Percentiles rank a stretch among this genome's conserved stretches.
phyloP scores from a whole-genome alignment of 2,888 invertebrate species.

The Nymphalis urticae region DNA sequence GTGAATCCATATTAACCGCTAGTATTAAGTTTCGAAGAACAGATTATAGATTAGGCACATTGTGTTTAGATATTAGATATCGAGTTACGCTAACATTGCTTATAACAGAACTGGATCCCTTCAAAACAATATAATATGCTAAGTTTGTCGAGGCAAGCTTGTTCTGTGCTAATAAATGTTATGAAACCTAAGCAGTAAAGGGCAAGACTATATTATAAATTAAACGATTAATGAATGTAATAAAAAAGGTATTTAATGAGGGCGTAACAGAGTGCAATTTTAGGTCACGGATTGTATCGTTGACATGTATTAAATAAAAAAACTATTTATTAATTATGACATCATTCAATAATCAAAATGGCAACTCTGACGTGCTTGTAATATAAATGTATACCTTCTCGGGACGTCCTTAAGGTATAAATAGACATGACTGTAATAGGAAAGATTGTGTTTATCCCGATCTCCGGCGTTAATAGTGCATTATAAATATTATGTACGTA shows the following conservation, averaged over 20 bases:
- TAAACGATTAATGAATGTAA: background rate
- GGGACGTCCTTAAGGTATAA: constrained; percentile 11
- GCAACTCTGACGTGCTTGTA: background rate
- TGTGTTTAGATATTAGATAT: constrained; percentile 20
- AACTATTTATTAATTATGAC: background rate
- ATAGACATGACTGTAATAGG: constrained; percentile 11
- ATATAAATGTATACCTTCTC: background rate
- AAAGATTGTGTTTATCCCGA: constrained; percentile 23
- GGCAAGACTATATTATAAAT: constrained; percentile 4
- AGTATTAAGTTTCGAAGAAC: constrained; percentile 30
- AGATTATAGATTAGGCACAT: constrained; percentile 37
- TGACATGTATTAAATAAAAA: background rate
- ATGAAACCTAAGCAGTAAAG: constrained; percentile 4
- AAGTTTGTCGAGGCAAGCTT: constrained; percentile 6
- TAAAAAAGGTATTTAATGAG: constrained; percentile 1
- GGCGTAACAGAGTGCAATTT: background rate
- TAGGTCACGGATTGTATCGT: constrained; percentile 2
- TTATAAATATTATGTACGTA: constrained; percentile 3
- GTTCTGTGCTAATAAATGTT: constrained; percentile 1
- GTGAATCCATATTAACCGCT: constrained; percentile 22
- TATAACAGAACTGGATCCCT: background rate
- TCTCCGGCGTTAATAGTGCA: constrained; percentile 3
- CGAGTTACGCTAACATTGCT: constrained; percentile 23
- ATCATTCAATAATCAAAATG: background rate
- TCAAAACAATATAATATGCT: constrained; percentile 3